A percentile compares a stretch with the other conserved stretches of the same genome.
These are phyloP conservation scores for Omphaloscelis lunosa DNA, from an alignment of 2,888 invertebrate genomes.

Conservation along the genomic window DNA sequence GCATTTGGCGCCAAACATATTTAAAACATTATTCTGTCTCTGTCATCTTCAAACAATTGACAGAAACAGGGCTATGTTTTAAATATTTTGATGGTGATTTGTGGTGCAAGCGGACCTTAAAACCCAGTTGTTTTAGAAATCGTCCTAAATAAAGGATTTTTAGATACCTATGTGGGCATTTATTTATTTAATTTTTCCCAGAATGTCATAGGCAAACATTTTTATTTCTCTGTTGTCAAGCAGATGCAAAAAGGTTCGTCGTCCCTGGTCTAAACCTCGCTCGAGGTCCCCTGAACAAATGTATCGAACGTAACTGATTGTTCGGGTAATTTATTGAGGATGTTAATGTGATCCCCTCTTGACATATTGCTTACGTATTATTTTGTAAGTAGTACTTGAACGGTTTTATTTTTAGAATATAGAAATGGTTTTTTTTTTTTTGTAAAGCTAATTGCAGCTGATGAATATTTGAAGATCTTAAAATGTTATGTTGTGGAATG, in stretches of 20 bases:
- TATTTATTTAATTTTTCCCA: neutral
- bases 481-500: neutral
- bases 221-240: neutral
- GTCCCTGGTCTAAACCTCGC: conserved; percentile 20
- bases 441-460: neutral
- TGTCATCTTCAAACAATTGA: neutral
- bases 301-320: conserved; percentile 56
- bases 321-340: conserved; percentile 50
- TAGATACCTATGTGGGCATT: neutral
- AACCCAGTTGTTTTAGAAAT: neutral
- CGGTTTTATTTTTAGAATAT: conserved; percentile 21
- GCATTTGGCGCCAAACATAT: neutral
- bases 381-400: conserved; percentile 25
- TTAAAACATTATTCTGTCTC: neutral
- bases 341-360: conserved; percentile 53
- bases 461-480: neutral
- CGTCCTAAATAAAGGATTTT: neutral
- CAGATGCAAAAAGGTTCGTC: conserved; percentile 19
- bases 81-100: neutral
- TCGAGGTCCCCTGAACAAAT: conserved; percentile 47
- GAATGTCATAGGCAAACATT: neutral
- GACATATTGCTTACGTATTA: conserved; percentile 44
- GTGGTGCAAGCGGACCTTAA: neutral
- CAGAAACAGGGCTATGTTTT: neutral
- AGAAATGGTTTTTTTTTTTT: neutral